These are phyloP conservation scores for Buathra laborator DNA, from an alignment of 2,888 invertebrate species.

Conservation along the genomic window DNA sequence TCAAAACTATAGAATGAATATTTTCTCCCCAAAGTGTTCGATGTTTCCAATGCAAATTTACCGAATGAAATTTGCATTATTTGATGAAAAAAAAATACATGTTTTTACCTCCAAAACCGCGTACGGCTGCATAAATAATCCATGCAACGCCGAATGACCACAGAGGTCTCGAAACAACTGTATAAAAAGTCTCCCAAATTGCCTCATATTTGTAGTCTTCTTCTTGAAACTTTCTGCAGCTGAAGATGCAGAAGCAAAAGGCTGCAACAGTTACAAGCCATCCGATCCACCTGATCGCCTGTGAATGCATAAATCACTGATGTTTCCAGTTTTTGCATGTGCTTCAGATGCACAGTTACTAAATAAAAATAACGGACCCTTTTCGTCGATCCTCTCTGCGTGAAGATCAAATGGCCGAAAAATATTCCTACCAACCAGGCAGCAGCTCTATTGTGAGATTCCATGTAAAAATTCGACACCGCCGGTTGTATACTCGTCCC, in stretches of 20 bases:
- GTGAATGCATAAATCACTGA: neutral
- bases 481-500: neutral
- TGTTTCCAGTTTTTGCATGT: neutral
- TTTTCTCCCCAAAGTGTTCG: neutral
- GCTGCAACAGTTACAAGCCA: conserved; percentile 68
- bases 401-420: conserved; percentile 64
- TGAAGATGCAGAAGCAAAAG: conserved; percentile 70
- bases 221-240: conserved; percentile 75
- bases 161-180: conserved; percentile 83
- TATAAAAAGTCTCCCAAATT: conserved; percentile 83
- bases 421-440: conserved; percentile 71
- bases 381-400: conserved; percentile 16
- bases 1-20: neutral
- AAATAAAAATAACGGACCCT: conserved; percentile 32
- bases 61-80: neutral
- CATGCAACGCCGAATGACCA: conserved; percentile 86
- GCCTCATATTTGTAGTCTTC: conserved; percentile 80
- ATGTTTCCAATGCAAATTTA: too few species aligned
- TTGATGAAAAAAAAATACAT: neutral
- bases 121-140: conserved; percentile 86
- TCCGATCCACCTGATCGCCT: conserved; percentile 66
- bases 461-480: conserved; percentile 61
- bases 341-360: neutral
- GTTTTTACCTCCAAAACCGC: conserved; percentile 85
- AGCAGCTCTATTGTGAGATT: conserved; percentile 65